A percentile compares a stretch with the other conserved stretches of the same genome.
phyloP scores from a whole-genome alignment of 1,140 invertebrate species.

The Temnothorax nylanderi region DNA sequence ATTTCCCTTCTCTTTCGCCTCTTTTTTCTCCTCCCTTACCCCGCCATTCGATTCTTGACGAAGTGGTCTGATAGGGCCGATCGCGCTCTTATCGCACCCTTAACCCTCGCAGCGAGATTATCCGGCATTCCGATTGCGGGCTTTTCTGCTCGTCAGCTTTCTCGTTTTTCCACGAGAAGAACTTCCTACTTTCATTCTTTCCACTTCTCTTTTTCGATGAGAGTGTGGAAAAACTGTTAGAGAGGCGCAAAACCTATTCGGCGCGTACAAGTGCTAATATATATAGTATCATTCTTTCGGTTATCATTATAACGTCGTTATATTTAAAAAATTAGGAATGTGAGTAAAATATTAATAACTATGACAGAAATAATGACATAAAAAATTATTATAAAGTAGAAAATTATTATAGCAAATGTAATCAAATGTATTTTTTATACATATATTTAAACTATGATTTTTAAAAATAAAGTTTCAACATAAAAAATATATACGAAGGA shows the following conservation, averaged over 20 bases:
- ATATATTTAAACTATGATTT: not conserved
- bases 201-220: not conserved
- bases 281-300: not conserved
- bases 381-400: not conserved
- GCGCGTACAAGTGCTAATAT: not conserved
- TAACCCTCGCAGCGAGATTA: constrained; percentile 45
- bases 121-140: constrained; percentile 41
- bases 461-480: not conserved
- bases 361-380: not conserved
- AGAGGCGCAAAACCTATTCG: not conserved
- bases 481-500: not conserved
- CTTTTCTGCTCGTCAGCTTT: constrained; percentile 57
- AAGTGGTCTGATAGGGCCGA: not conserved
- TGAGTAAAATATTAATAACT: not conserved
- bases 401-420: not conserved
- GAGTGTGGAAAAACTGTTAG: not conserved
- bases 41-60: not conserved
- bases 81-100: constrained; percentile 52
- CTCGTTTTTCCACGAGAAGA: constrained; percentile 32
- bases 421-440: not conserved
- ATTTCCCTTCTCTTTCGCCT: not conserved
- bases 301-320: not conserved
- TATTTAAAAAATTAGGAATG: not conserved
- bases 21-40: not conserved
- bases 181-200: constrained; percentile 17